Evolutionary conservation across 2,797 vertebrate species (phyloP), one percentile per base, ranked within the genome.

Genomic region (Onychomys leucogaster): DNA sequence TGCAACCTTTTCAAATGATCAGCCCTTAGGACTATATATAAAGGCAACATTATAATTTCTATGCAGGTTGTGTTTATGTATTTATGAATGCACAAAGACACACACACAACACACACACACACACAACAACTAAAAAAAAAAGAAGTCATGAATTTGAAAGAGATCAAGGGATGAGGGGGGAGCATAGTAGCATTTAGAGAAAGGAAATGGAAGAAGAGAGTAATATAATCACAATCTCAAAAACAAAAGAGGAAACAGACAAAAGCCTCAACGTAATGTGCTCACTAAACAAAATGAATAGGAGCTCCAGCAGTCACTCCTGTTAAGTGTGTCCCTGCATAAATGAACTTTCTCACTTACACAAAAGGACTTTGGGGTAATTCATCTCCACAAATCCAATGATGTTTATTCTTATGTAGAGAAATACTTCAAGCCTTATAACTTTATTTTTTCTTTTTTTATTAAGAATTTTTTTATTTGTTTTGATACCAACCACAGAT

Each of bases 351-450:
- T 97, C 23, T 95, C 12, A 52, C 19, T 76, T 46, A 59, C 63
- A 8, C 57, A 34, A 43, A 67, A 34, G 9, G 17, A 41, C 52
- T n/a, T 19, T 77, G 37, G 43, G 34, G 1, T 29, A 41, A 46
- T 76, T n/a, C 5, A 41, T 81, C 83, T 84, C 55, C 41, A 27
- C 23, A 46, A 17, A 88, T 34, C 16, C 71, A 32, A 6, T 27
- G 41, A 34, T 78, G 27, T 43, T 92, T 92, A 61, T 90, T 92
- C 13, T 59, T 93, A 82, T 59, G 23, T n/a, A n/a, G 69, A 94
- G 34, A 14, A 94, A 37, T 85, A 6, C 37, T 92, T 82, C 41
- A 82, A 91, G 46, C 14, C 59, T 27, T 91, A 87, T 86, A 97
- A 83, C 34, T 76, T 81, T 81, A 10, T 57, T 57, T 57, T 55